Evolutionary conservation across 2,113 vertebrate genomes (phyloP).

Genomic region (Perca fluviatilis): DNA sequence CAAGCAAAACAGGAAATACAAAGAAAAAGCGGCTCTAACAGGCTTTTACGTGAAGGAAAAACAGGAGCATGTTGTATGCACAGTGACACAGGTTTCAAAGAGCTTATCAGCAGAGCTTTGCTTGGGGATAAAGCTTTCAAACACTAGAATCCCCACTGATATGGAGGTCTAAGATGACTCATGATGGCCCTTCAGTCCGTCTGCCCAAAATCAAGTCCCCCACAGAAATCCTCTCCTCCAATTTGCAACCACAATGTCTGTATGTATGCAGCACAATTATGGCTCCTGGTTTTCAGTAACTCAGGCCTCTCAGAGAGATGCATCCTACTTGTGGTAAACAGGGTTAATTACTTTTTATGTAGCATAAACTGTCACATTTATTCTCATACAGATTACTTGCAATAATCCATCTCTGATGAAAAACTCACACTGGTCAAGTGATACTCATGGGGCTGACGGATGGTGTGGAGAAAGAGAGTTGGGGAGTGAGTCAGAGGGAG

Average conservation of each 20-base stretch:
- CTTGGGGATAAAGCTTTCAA: conserved; percentile 33
- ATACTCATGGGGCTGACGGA: conserved; percentile 42
- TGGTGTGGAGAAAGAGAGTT: neutral
- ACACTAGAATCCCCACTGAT: conserved; percentile 11
- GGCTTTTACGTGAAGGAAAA: conserved; percentile 3
- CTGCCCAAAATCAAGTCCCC: neutral
- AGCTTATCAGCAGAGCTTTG: conserved; percentile 40
- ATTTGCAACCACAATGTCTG: neutral
- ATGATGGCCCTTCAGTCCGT: conserved; percentile 6
- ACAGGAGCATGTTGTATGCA: neutral
- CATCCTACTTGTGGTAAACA: neutral
- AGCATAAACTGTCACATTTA: conserved; percentile 35
- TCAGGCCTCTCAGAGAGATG: conserved; percentile 30
- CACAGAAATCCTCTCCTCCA: neutral
- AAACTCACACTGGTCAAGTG: conserved; percentile 26
- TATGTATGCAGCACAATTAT: too few relatives aligned
- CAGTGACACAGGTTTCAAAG: conserved; percentile 1
- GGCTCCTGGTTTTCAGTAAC: neutral
- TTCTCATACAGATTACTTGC: conserved; percentile 22
- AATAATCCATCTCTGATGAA: conserved; percentile 48
- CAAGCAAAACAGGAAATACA: neutral
- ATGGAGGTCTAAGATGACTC: neutral
- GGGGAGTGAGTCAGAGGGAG: conserved; percentile 19
- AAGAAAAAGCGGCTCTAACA: neutral
- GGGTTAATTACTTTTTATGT: conserved; percentile 24